Base-by-base conservation (phyloP, 1,140 invertebrate species). In the Latrodectus geometricus region DNA sequence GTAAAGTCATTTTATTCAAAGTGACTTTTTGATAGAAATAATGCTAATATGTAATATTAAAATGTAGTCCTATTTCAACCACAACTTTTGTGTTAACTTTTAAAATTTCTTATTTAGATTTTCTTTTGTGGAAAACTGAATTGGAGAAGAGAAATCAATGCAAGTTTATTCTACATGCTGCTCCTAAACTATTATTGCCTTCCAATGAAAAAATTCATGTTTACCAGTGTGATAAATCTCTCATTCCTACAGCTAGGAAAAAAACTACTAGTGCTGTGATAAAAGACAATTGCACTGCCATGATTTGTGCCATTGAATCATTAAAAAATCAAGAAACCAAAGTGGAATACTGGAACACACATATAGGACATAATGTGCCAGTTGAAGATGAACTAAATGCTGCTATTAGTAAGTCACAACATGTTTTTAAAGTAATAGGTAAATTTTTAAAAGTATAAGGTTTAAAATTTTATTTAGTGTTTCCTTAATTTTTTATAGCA, bases 311-410 rank as follows among this genome's bases (percentile, higher is more conserved):
- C 14, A 66, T 76, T 49, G 81, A 84, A 75, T 21, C 35, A 52
- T 12, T 50, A 8, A 80, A 69, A 72, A 84, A 74, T 9, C 48
- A n/a, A 21, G n/a, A n/a, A 35, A 17, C 75, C 21, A 84, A 84
- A 84, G 69, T 84, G n/a, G 81, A 84, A 21, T 50, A 76, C 23
- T 84, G 81, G 81, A 56, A 84, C 68, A 68, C 54, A 21, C 81
- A 84, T 76, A 54, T 66, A 49, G 81, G 81, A 4, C 81, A 84
- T 68, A 11, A 14, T 50, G 68, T 66, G 15, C 21, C 72, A 23
- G 72, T 66, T 75, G 56, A 76, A 23, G 56, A 52, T 74, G 80
- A 76, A 66, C n/a, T 84, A 11, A 35, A 75, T 23, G 14, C 73
- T 52, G 72, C 73, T 76, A 76, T 84, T 56, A 52, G 81, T 84